Conservation (phyloP, 2,888 invertebrate genomes). For the Pseudeuparius sepicola region DNA sequence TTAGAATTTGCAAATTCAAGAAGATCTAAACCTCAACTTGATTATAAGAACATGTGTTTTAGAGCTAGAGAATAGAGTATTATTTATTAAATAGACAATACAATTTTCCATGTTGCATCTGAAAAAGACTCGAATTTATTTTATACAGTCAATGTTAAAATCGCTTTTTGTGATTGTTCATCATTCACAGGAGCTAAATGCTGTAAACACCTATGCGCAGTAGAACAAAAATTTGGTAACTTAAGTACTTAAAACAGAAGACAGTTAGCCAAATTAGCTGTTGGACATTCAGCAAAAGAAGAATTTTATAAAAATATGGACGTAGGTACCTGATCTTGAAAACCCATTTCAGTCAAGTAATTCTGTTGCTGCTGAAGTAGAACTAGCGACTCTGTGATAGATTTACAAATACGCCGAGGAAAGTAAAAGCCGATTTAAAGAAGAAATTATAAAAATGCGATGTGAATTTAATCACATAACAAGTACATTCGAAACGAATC, state of each 20-base stretch:
- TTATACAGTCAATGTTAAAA: conserved; percentile 4
- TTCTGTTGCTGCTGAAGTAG: no score
- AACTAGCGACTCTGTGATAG: no score
- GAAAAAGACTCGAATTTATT: conserved; percentile 8
- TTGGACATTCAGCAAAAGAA: conserved; percentile 1
- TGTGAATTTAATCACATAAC: conserved; percentile 2
- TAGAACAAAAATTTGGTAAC: no score
- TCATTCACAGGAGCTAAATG: conserved; percentile 3
- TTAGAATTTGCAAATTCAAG: no score
- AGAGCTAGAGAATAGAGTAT: neutral
- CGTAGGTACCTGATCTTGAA: no score
- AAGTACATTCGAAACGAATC: conserved; percentile 3
- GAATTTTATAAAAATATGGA: conserved; percentile 6
- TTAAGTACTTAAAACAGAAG: no score
- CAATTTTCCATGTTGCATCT: conserved; percentile 5
- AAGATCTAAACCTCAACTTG: no score
- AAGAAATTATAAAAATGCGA: conserved; percentile 1
- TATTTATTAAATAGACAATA: conserved; percentile 6
- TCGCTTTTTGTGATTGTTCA: conserved; percentile 5
- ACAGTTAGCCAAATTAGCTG: no score
- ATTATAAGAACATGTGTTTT: conserved; percentile 4
- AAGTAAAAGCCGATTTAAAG: no score
- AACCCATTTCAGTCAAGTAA: no score
- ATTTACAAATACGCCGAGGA: no score
- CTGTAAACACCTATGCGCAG: conserved; percentile 5